phyloP scores from a whole-genome alignment of 2,797 vertebrate species.

The Parotocinclus haroldoi region DNA sequence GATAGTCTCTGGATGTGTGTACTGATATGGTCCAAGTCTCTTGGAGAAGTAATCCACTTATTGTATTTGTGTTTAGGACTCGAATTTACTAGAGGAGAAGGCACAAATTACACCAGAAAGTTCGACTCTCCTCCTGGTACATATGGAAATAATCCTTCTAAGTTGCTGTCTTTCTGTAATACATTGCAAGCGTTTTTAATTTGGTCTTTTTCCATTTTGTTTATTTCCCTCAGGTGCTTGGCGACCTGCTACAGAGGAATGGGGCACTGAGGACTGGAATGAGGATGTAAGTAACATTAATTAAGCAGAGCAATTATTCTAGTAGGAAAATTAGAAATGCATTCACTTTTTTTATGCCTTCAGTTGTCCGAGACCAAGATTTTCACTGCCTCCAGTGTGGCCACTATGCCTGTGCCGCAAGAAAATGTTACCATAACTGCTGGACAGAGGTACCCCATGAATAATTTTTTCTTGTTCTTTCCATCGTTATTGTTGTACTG shows the following conservation, averaged over 20 bases:
- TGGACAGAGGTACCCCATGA: constrained; percentile 40
- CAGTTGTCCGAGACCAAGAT: constrained; percentile 98
- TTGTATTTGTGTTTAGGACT: constrained; percentile 77
- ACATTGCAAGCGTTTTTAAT: too few relatives aligned
- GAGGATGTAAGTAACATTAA: constrained; percentile 83
- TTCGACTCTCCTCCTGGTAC: constrained; percentile 93
- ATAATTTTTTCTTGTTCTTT: too few relatives aligned
- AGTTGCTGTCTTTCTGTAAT: neutral
- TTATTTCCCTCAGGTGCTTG: constrained; percentile 79
- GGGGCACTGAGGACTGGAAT: constrained; percentile 99
- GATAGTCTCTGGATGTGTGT: too few relatives aligned
- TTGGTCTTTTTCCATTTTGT: neutral
- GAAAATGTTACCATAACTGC: constrained; percentile 98
- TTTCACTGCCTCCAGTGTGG: constrained; percentile 95
- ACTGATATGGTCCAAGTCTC: too few relatives aligned
- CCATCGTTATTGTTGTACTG: neutral
- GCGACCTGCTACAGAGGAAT: constrained; percentile 91
- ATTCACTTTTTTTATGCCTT: neutral
- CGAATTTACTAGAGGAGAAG: constrained; percentile 90
- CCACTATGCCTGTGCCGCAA: constrained; percentile 81
- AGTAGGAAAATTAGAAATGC: neutral
- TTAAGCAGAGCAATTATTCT: neutral
- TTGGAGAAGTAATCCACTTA: too few relatives aligned
- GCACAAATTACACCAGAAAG: constrained; percentile 89
- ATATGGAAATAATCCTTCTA: constrained; percentile 14